A percentile compares a stretch with the other conserved stretches of the same genome.
These are phyloP conservation scores for Zonotrichia leucophrys DNA, from an alignment of 2,113 vertebrate species.

Conservation along the genomic window DNA sequence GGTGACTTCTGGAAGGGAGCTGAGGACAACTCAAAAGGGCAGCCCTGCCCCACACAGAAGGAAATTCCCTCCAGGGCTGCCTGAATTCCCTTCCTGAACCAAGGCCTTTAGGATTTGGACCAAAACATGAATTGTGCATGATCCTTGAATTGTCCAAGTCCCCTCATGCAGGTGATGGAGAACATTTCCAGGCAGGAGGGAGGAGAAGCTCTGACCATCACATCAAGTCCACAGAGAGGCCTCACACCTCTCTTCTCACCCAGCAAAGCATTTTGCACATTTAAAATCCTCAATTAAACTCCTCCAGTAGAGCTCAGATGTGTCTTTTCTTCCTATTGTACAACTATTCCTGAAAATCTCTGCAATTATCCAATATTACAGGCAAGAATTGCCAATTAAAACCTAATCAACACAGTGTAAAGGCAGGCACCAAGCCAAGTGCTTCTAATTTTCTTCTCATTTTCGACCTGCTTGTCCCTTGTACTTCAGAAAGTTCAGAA, in stretches of 20 bases:
- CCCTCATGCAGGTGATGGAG: not conserved
- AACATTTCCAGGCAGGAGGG: not conserved
- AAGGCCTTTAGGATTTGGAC: not conserved
- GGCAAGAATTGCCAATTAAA: conserved; percentile 66
- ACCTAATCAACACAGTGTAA: conserved; percentile 40
- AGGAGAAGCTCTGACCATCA: not conserved
- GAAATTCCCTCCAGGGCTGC: not conserved
- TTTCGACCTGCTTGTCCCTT: not conserved
- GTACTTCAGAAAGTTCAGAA: not conserved
- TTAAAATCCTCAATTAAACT: conserved; percentile 38
- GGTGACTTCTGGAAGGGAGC: not conserved
- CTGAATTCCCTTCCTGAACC: not conserved
- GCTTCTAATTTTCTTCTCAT: not conserved
- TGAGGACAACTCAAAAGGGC: not conserved
- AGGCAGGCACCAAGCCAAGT: conserved; percentile 43
- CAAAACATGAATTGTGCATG: rapidly evolving
- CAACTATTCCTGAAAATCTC: conserved; percentile 43
- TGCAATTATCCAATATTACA: conserved; percentile 60
- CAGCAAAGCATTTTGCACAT: conserved; percentile 27
- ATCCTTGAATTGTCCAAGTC: not conserved
- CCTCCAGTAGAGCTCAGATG: conserved; percentile 27
- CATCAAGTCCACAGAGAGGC: not conserved
- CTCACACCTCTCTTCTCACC: not conserved
- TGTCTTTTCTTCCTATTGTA: conserved; percentile 11
- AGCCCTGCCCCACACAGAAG: not conserved